Evolutionary conservation across 2,113 vertebrate species (phyloP).

Genomic region (Triplophysa dalaica): DNA sequence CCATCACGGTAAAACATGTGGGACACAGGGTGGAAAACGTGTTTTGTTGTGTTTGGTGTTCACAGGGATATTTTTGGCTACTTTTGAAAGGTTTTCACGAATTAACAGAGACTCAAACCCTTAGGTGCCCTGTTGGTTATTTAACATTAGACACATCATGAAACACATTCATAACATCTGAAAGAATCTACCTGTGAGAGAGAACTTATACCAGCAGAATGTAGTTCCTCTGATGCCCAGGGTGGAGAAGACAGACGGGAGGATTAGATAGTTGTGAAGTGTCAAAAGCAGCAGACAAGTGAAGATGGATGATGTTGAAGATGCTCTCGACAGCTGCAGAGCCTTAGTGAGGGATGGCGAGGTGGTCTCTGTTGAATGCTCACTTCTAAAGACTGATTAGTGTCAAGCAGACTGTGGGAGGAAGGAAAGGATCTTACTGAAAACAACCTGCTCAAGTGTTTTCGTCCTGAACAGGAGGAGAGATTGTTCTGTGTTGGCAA

Average conservation of each 20-base stretch:
- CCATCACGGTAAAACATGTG: neutral
- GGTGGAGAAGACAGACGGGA: neutral
- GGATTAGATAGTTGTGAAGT: neutral
- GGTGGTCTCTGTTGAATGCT: neutral
- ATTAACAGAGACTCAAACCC: neutral
- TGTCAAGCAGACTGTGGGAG: neutral
- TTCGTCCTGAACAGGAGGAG: neutral
- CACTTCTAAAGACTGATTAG: neutral
- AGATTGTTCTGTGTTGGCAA: neutral
- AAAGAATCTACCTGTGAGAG: no score
- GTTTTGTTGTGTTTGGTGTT: neutral
- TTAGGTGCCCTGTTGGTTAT: neutral
- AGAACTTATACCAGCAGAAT: neutral
- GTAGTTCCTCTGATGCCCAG: neutral
- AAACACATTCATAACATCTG: no score
- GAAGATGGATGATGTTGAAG: no score
- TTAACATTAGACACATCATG: neutral
- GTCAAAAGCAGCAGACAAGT: neutral
- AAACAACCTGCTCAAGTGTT: no score
- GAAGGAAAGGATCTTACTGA: neutral
- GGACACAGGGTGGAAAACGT: no score
- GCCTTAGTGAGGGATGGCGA: neutral
- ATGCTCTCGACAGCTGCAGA: neutral
- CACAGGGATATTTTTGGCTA: neutral
- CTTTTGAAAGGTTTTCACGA: no score